phyloP scores from a whole-genome alignment of 2,888 invertebrate genomes.

The Melitaea athalia region DNA sequence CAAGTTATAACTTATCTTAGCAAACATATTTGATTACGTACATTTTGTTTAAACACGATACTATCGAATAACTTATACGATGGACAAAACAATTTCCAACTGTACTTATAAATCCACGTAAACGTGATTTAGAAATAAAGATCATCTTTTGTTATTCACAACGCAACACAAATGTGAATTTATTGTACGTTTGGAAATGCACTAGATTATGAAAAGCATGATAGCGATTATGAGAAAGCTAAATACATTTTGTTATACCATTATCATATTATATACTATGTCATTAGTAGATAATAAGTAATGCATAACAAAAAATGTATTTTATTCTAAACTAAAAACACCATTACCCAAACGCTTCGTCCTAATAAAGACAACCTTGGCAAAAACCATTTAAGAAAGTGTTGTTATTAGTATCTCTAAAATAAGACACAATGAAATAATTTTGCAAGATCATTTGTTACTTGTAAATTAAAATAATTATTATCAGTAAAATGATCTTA shows the following conservation, averaged over 20 bases:
- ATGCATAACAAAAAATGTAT: conserved; percentile 8
- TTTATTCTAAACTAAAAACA: conserved; percentile 2
- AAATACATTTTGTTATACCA: conserved; percentile 13
- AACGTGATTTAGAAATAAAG: too few species aligned
- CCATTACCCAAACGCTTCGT: conserved; percentile 11
- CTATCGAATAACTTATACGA: not conserved
- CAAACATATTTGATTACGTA: not conserved
- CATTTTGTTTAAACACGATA: conserved; percentile 7
- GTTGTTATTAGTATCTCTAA: conserved; percentile 10
- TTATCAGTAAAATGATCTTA: conserved; percentile 8
- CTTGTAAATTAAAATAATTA: not conserved
- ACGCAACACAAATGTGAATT: not conserved
- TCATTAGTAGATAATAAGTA: not conserved
- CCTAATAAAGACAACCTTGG: not conserved
- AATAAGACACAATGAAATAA: conserved; percentile 6
- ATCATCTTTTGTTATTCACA: too few species aligned
- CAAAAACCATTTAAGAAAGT: conserved; percentile 11
- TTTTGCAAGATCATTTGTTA: conserved; percentile 16
- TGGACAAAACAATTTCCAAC: conserved; percentile 11
- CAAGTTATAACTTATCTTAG: not conserved
- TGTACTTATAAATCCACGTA: conserved; percentile 1
- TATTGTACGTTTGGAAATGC: conserved; percentile 17
- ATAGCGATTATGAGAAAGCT: conserved; percentile 1
- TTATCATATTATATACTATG: not conserved
- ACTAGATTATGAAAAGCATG: conserved; percentile 19